These are phyloP conservation scores for Linyphia triangularis DNA, from an alignment of 2,888 invertebrate species.

Conservation along the genomic window DNA sequence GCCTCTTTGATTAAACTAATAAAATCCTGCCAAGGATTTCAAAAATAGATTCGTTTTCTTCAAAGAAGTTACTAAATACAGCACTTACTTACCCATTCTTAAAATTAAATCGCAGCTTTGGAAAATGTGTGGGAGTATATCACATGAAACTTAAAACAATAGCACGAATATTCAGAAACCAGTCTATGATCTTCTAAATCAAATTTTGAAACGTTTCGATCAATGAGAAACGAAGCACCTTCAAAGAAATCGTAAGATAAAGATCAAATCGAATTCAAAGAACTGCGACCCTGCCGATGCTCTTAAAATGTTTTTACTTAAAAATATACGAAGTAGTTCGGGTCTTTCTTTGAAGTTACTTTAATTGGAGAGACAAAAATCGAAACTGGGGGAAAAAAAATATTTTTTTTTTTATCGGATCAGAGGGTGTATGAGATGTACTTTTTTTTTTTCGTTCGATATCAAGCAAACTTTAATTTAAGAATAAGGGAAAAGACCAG, in stretches of 20 bases:
- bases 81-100: neutral
- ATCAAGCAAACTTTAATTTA: neutral
- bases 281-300: neutral
- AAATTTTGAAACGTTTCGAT: slow-evolving; percentile 22
- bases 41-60: too few species aligned
- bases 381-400: neutral
- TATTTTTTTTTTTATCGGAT: neutral
- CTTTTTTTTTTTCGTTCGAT: neutral
- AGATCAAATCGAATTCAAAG: slow-evolving; percentile 13
- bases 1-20: too few species aligned
- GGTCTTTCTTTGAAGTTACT: slow-evolving; percentile 27
- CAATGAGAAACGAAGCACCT: slow-evolving; percentile 5
- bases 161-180: too few species aligned
- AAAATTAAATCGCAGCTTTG: too few species aligned
- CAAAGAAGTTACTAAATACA: too few species aligned
- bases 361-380: slow-evolving; percentile 43
- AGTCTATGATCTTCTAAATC: neutral
- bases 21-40: too few species aligned
- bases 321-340: neutral
- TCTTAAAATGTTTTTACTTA: neutral
- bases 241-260: slow-evolving; percentile 22
- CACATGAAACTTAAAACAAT: too few species aligned
- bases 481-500: neutral
- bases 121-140: too few species aligned
- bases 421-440: neutral